These are phyloP conservation scores for Epinephelus moara DNA, from an alignment of 2,113 vertebrate genomes.

Conservation along the genomic window DNA sequence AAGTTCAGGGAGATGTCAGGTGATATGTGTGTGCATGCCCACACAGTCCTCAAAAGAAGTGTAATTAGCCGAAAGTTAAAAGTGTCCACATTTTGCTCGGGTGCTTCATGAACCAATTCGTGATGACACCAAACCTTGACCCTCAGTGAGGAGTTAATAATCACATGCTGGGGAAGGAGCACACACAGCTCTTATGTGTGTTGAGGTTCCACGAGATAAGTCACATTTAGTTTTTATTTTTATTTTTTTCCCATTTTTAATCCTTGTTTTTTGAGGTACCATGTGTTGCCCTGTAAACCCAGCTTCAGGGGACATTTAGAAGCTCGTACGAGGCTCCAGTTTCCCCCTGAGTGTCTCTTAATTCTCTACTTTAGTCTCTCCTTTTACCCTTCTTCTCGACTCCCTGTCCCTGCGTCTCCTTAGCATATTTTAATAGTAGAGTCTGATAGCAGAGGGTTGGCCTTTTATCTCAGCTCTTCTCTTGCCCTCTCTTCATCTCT, in stretches of 20 bases:
- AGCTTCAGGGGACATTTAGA: slow-evolving; percentile 45
- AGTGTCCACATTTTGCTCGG: too few species aligned
- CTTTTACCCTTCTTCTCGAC: slow-evolving; percentile 62
- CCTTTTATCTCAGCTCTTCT: slow-evolving; percentile 52
- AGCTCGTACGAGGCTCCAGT: slow-evolving; percentile 31
- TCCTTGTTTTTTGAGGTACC: slow-evolving; percentile 20
- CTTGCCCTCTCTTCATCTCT: slow-evolving; percentile 40
- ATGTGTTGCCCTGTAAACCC: slow-evolving; percentile 56
- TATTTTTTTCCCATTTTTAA: neutral
- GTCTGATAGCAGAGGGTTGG: slow-evolving; percentile 48
- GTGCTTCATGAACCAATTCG: too few species aligned
- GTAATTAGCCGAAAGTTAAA: too few species aligned
- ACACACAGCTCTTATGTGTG: too few species aligned
- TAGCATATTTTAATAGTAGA: slow-evolving; percentile 75
- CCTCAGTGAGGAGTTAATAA: neutral
- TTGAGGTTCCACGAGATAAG: neutral
- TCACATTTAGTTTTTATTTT: neutral
- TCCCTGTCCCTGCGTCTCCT: slow-evolving; percentile 68
- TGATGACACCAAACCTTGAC: neutral
- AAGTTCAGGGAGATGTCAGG: too few species aligned
- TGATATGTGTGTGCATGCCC: too few species aligned
- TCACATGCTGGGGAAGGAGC: neutral
- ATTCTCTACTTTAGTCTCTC: slow-evolving; percentile 57
- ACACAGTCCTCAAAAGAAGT: too few species aligned
- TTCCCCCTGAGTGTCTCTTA: slow-evolving; percentile 63